Conservation (phyloP, 2,797 vertebrate species). For the Centroberyx gerrardi region DNA sequence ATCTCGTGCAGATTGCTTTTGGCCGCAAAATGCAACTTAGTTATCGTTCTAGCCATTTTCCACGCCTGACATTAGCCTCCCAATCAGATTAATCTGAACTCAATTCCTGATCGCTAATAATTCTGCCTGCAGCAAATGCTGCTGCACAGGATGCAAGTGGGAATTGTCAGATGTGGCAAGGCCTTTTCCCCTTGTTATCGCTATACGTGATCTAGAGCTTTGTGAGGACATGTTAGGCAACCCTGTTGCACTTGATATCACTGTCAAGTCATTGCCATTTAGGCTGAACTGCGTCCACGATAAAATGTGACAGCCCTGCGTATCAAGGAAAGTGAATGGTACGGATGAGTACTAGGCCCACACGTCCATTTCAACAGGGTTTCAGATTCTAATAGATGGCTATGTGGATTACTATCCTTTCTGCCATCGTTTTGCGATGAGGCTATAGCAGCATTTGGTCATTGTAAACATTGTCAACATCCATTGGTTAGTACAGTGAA, state of each 20-base stretch:
- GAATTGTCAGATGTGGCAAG: conserved; percentile 47
- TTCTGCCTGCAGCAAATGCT: conserved; percentile 43
- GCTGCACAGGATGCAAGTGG: conserved; percentile 53
- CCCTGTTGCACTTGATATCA: conserved; percentile 46
- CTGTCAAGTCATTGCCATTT: conserved; percentile 42
- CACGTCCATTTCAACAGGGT: conserved; percentile 17
- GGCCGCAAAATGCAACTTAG: conserved; percentile 5
- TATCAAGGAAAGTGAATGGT: conserved; percentile 3
- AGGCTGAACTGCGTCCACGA: conserved; percentile 16
- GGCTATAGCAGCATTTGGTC: conserved; percentile 39
- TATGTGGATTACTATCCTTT: conserved; percentile 12
- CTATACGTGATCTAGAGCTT: conserved; percentile 48
- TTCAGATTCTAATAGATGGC: not conserved
- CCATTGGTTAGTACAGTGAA: conserved; percentile 9
- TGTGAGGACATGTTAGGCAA: conserved; percentile 53
- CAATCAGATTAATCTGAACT: not conserved
- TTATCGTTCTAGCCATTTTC: not conserved
- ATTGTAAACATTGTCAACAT: conserved; percentile 61
- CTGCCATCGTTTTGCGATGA: conserved; percentile 41
- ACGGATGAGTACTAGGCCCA: conserved; percentile 1
- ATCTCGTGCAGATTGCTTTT: conserved; percentile 30
- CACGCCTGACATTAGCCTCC: not conserved
- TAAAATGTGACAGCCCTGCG: conserved; percentile 36
- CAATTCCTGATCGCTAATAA: conserved; percentile 1
- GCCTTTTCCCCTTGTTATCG: conserved; percentile 64